Evolutionary conservation across 1,140 invertebrate genomes (phyloP).

Genomic region (Panonychus citri): DNA sequence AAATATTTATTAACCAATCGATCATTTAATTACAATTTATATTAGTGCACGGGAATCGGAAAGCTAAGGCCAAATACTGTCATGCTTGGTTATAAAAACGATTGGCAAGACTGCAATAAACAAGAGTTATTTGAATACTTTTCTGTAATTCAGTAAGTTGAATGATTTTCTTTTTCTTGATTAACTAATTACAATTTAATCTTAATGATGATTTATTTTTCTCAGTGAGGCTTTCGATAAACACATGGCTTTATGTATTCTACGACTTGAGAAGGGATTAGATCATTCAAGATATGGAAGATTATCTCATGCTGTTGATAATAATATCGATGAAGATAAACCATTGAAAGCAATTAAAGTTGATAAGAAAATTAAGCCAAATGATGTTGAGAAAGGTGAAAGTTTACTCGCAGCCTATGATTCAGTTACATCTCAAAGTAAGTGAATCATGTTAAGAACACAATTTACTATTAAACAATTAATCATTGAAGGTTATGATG

Average conservation of each 20-base stretch:
- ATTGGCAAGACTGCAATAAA: constrained; percentile 21
- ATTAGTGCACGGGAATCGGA: constrained; percentile 43
- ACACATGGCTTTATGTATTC: constrained; percentile 30
- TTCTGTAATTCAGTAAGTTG: constrained; percentile 28
- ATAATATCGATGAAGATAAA: background rate
- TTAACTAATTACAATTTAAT: background rate
- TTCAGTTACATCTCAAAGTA: background rate
- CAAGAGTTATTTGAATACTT: constrained; percentile 25
- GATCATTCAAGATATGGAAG: constrained; percentile 13
- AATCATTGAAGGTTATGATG: too few species aligned
- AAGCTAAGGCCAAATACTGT: constrained; percentile 73
- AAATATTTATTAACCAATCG: too few species aligned
- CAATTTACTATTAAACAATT: too few species aligned
- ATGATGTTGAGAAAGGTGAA: background rate
- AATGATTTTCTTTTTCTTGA: constrained; percentile 16
- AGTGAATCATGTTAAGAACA: too few species aligned
- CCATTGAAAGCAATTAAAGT: background rate
- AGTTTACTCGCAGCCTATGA: background rate
- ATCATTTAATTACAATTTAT: too few species aligned
- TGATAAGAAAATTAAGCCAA: background rate
- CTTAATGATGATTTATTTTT: background rate
- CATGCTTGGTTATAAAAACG: constrained; percentile 36
- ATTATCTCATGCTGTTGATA: constrained; percentile 9
- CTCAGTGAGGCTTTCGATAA: constrained; percentile 27
- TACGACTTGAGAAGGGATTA: constrained; percentile 27